phyloP scores from a whole-genome alignment of 2,888 invertebrate genomes.

The Andrena haemorrhoa region DNA sequence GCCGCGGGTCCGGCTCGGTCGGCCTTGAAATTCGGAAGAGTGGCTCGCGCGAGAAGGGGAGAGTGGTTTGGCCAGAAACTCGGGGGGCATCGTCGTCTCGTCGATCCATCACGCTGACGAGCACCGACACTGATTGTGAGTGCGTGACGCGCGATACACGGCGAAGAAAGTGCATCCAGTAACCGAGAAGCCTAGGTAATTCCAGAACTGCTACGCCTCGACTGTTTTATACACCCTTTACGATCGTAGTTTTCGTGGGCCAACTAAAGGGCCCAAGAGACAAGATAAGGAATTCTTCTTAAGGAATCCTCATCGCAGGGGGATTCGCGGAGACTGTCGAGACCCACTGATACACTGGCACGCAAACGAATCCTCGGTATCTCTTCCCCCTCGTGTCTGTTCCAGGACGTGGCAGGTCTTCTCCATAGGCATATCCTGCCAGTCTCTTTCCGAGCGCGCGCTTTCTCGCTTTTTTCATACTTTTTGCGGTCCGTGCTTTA shows the following conservation, averaged over 20 bases:
- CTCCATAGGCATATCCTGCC: conserved; percentile 53
- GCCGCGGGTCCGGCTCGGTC: conserved; percentile 24
- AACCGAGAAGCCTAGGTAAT: conserved; percentile 7
- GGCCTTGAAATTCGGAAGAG: conserved; percentile 72
- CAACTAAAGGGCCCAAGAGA: neutral
- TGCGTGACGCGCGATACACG: conserved; percentile 3
- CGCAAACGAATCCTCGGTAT: conserved; percentile 59
- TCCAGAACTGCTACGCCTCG: neutral
- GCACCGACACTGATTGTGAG: neutral
- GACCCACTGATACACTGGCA: conserved; percentile 75
- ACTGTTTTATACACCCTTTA: neutral
- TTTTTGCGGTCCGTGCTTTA: conserved; percentile 2
- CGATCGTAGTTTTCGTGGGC: neutral
- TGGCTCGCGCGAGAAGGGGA: conserved; percentile 65
- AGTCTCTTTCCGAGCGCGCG: conserved; percentile 27
- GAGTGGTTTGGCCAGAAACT: conserved; percentile 70
- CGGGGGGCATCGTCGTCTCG: conserved; percentile 57
- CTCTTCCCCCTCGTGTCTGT: conserved; percentile 25
- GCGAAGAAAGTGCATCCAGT: conserved; percentile 22
- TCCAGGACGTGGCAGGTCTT: conserved; percentile 36
- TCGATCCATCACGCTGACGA: conserved; percentile 73
- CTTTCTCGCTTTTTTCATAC: conserved; percentile 32
- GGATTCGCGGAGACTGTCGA: conserved; percentile 25
- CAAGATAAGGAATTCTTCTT: conserved; percentile 3
- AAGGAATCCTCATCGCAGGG: neutral